Evolutionary conservation across 1,140 invertebrate species (phyloP).

Genomic region (Nilaparvata lugens): DNA sequence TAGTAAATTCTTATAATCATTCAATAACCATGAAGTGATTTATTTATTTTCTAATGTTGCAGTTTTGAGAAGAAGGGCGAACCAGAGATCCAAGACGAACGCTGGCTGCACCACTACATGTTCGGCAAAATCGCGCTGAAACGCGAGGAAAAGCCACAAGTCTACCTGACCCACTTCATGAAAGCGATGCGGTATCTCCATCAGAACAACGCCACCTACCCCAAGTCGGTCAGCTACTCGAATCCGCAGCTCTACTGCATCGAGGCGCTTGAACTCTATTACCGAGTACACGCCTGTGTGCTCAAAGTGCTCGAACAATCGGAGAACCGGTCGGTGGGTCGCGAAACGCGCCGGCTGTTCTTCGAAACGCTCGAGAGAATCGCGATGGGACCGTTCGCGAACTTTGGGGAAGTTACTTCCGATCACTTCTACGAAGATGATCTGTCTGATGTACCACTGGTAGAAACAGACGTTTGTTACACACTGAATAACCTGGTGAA

Average conservation of each 20-base stretch:
- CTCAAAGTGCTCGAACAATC: slow-evolving; percentile 74
- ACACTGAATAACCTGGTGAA: no score
- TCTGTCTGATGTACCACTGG: no score
- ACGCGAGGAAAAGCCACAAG: slow-evolving; percentile 54
- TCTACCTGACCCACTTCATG: slow-evolving; percentile 70
- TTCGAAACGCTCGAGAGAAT: slow-evolving; percentile 16
- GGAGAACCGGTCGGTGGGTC: slow-evolving; percentile 40
- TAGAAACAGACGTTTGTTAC: no score
- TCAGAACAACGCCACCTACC: slow-evolving; percentile 76
- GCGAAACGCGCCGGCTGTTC: slow-evolving; percentile 24
- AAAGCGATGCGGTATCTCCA: slow-evolving; percentile 58
- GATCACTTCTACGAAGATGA: neutral
- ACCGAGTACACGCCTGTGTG: slow-evolving; percentile 73
- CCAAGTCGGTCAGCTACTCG: slow-evolving; percentile 74
- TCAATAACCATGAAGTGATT: no score
- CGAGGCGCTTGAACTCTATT: slow-evolving; percentile 77
- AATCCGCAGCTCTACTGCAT: slow-evolving; percentile 72
- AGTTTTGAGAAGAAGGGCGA: slow-evolving; percentile 38
- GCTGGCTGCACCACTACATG: slow-evolving; percentile 89
- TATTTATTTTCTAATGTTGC: no score
- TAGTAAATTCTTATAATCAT: no score
- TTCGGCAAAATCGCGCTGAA: slow-evolving; percentile 86
- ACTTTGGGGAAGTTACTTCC: neutral
- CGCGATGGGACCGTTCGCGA: slow-evolving; percentile 19
- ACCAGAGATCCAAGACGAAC: slow-evolving; percentile 57